phyloP scores from a whole-genome alignment of 2,888 invertebrate species.

The Cephus runcator region DNA sequence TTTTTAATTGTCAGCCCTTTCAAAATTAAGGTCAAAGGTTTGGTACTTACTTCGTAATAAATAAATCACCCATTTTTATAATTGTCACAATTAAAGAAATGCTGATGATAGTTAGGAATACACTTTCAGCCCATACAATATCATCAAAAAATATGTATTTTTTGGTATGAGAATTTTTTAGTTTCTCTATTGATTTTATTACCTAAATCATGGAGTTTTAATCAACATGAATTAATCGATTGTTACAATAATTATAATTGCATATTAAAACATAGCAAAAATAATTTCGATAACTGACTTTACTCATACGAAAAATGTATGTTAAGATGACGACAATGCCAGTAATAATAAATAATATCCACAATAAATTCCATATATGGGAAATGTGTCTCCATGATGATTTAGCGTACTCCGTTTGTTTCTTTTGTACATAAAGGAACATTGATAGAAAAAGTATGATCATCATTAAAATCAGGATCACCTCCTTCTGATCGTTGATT shows the following conservation, averaged over 20 bases:
- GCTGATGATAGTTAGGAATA: background rate
- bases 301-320: background rate
- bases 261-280: background rate
- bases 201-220: background rate
- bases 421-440: background rate
- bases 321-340: background rate
- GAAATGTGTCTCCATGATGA: background rate
- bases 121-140: background rate
- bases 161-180: background rate
- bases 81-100: too few species aligned
- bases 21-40: too few species aligned
- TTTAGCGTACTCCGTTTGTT: background rate
- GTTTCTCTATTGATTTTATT: background rate
- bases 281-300: background rate
- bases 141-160: background rate
- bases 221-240: background rate
- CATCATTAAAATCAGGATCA: background rate
- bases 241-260: background rate
- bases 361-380: background rate
- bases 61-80: too few species aligned
- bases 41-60: background rate
- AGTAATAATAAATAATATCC: background rate
- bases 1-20: too few species aligned
- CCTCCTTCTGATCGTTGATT: background rate
- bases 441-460: background rate